Percentiles rank a stretch among this genome's conserved stretches.
Conservation (phyloP, 1,140 invertebrate genomes). For the Sarcophaga peregrina region DNA sequence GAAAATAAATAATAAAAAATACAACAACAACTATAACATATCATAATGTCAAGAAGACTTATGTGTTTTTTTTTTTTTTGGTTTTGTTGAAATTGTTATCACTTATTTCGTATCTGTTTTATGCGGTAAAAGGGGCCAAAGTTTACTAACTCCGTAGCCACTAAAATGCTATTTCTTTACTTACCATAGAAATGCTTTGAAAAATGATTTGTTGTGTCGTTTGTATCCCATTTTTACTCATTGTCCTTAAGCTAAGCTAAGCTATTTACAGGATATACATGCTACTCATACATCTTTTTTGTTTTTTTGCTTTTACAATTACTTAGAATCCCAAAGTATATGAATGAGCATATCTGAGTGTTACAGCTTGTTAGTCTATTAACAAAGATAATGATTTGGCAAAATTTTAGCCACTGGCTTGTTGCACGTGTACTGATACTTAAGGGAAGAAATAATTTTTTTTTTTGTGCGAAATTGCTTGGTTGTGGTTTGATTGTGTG, state of each 20-base stretch:
- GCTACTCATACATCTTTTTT: too few species aligned
- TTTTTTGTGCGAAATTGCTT: not conserved
- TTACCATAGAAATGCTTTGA: not conserved
- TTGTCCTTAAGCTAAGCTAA: slow-evolving; percentile 29
- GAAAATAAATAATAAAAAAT: not conserved
- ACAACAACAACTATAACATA: not conserved
- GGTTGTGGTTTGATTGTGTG: slow-evolving; percentile 5
- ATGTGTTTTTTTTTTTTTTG: not conserved
- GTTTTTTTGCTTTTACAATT: not conserved
- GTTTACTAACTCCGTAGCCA: too few species aligned
- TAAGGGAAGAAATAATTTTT: not conserved
- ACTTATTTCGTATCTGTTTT: not conserved
- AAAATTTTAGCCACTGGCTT: not conserved
- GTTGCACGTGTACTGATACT: not conserved
- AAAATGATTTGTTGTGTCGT: slow-evolving; percentile 33
- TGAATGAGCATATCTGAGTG: not conserved
- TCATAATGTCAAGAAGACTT: slow-evolving; percentile 3
- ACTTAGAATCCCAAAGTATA: not conserved
- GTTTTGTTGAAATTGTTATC: not conserved
- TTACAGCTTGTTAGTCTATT: slow-evolving; percentile 28
- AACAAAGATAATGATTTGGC: slow-evolving; percentile 36
- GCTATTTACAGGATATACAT: not conserved
- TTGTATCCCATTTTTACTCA: not conserved
- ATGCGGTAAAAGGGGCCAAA: too few species aligned
- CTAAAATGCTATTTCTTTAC: too few species aligned